Base-by-base conservation (phyloP, 2,888 invertebrate species). In the Acrobasis suavella region DNA sequence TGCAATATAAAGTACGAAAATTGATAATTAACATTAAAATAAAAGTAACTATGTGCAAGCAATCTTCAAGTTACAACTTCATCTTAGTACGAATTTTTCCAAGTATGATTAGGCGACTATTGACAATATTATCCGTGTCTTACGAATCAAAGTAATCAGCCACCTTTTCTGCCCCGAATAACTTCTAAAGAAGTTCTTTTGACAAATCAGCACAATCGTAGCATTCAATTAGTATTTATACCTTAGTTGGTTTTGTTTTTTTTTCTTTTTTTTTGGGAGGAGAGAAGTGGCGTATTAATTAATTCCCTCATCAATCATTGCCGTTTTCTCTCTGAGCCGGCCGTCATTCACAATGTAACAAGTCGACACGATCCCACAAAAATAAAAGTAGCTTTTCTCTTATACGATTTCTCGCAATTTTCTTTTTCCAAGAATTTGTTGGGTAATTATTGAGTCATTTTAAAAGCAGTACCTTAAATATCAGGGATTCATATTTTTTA, bases 211-310 rank as follows among this genome's bases (percentile, higher is more conserved):
- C 37, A 55, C 38, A 59, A 76, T 76, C 75, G 72, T 70, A 70
- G 69, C 65, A 75, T 64, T 69, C 69, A 75, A 76, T 75, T 73
- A 72, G 75, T 75, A 81, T 80, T 80, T 80, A 78, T 76, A 67
- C 65, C 68, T 69, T 66, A 71, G 72, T 68, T 71, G 69, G 72
- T 72, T 78, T 74, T 77, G 77, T 80, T 84, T 83, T 85, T 82
- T 77, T 81, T 22, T 22, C n/a, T n/a, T 85, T 86, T 82, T 78
- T 76, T 65, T 69, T 75, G 75, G 71, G 75, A 72, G 77, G 79
- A 83, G 83, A 85, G 83, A 87, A 86, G 82, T 86, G 85, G 83
- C 80, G 82, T 85, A 87, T 85, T 87, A 87, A 87, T 86, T 87
- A 87, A 82, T 85, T 80, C 78, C 81, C 80, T 85, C 87, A 87